phyloP scores from a whole-genome alignment of 2,888 invertebrate species.

The Euclidia mi region DNA sequence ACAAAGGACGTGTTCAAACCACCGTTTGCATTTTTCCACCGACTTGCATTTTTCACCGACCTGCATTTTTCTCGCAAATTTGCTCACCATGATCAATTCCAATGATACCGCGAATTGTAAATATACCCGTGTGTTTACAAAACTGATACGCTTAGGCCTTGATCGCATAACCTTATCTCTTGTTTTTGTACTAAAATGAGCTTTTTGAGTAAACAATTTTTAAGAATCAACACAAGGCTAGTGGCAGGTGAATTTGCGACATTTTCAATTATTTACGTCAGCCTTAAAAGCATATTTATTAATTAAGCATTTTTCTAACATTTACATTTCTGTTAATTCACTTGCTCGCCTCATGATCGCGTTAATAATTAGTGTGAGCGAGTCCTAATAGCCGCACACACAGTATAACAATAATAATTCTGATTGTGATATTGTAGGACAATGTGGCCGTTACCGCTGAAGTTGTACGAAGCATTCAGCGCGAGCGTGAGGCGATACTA shows the following conservation, averaged over 20 bases:
- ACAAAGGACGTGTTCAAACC: conserved; percentile 35
- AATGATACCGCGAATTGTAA: conserved; percentile 1
- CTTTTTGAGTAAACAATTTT: conserved; percentile 21
- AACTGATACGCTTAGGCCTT: conserved; percentile 26
- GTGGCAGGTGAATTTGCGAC: conserved; percentile 28
- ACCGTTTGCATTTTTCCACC: too few relatives aligned
- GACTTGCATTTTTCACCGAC: conserved; percentile 7
- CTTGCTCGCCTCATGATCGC: background rate
- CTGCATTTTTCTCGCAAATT: conserved; percentile 5
- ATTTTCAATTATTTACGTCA: conserved; percentile 21
- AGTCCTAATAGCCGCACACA: conserved; percentile 29
- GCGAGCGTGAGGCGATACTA: conserved; percentile 29
- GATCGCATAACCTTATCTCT: conserved; percentile 30
- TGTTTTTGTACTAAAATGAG: conserved; percentile 16
- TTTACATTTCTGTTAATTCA: background rate
- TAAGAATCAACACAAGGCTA: conserved; percentile 23
- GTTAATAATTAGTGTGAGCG: conserved; percentile 20
- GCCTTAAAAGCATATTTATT: too few relatives aligned
- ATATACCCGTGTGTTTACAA: conserved; percentile 17
- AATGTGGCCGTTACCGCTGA: conserved; percentile 42
- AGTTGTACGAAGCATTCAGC: conserved; percentile 33
- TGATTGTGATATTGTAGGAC: conserved; percentile 42
- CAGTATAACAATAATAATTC: conserved; percentile 48
- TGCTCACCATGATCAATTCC: conserved; percentile 1
- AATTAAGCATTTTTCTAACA: too few relatives aligned